phyloP scores from a whole-genome alignment of 2,888 invertebrate genomes.

The Leucania comma region DNA sequence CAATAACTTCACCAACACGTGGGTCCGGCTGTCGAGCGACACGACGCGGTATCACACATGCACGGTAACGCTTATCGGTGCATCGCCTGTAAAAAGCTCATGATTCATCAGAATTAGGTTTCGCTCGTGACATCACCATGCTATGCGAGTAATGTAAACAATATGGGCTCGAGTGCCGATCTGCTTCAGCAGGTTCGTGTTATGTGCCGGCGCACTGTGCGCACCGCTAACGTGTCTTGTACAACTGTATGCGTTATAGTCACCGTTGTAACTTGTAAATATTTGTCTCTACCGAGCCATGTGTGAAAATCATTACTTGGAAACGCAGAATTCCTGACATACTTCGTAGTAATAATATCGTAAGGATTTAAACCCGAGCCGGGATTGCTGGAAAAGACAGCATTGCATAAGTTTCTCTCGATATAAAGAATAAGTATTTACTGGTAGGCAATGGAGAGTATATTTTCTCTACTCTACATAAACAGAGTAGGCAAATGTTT shows the following conservation, averaged over 20 bases:
- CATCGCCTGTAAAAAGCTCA: constrained; percentile 87
- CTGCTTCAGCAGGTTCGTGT: constrained; percentile 59
- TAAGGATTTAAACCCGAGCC: constrained; percentile 64
- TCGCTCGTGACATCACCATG: constrained; percentile 86
- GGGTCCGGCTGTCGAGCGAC: constrained; percentile 77
- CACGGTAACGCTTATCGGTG: constrained; percentile 85
- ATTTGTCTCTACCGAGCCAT: constrained; percentile 67
- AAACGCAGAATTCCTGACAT: constrained; percentile 70
- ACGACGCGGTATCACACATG: constrained; percentile 79
- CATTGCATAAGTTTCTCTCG: constrained; percentile 27
- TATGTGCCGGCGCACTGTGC: constrained; percentile 46
- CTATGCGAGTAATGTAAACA: constrained; percentile 81
- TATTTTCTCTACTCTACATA: constrained; percentile 26
- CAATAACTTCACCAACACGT: constrained; percentile 88
- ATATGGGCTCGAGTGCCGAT: constrained; percentile 56
- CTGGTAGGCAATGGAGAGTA: constrained; percentile 16
- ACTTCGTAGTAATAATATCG: constrained; percentile 62
- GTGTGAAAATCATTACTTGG: constrained; percentile 71
- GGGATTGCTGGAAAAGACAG: constrained; percentile 58
- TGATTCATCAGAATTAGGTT: constrained; percentile 88
- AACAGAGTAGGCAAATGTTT: constrained; percentile 34
- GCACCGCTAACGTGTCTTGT: constrained; percentile 43
- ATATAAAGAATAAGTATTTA: constrained; percentile 16
- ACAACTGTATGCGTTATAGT: constrained; percentile 51
- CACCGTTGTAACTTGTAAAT: constrained; percentile 66